Evolutionary conservation across 2,888 invertebrate genomes (phyloP), one percentile per base, ranked within the genome.

Genomic region (Eristalinus aeneus): DNA sequence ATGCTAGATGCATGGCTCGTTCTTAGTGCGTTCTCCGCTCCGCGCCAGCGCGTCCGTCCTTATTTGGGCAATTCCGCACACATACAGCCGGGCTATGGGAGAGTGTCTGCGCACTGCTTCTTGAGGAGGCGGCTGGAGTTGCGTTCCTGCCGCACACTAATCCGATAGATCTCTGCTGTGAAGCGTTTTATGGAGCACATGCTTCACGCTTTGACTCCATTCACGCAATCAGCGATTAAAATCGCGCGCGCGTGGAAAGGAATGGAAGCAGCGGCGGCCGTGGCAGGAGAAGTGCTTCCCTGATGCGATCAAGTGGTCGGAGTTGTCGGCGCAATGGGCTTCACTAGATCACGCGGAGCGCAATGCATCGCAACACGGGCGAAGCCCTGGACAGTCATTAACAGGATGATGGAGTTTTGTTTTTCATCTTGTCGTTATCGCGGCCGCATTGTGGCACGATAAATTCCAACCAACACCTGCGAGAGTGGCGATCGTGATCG

Each of bases 171-270:
- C 82, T 82, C 71, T 68, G 12, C 63, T 56, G 73, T 67, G 77
- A 54, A 56, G 71, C 65, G 60, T 63, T 78, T 86, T 86, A 72
- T 86, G 56, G 82, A 86, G 82, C 86, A 86, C 73, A 86, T 86
- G 78, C 67, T 86, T 86, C 74, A 86, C 86, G 82, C 86, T 86
- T 82, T 82, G 86, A 71, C 77, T 86, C 74, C 69, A 86, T 86
- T 86, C 86, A 86, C 82, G 86, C 86, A 86, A 86, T 86, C 86
- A 72, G 65, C 63, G 86, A 86, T 86, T 86, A 78, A 82, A 86
- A 82, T 86, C 86, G 71, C 71, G 58, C 74, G 60, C 20, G 4
- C 56, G 69, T 34, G 22, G 27, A 11, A 56, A 16, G 39, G 20
- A 23, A 39, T 11, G 11, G 16, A 12, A 63, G 1, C 54, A 54